Evolutionary conservation across 2,797 vertebrate species (phyloP).

Genomic region (Halcyon leucocephala): DNA sequence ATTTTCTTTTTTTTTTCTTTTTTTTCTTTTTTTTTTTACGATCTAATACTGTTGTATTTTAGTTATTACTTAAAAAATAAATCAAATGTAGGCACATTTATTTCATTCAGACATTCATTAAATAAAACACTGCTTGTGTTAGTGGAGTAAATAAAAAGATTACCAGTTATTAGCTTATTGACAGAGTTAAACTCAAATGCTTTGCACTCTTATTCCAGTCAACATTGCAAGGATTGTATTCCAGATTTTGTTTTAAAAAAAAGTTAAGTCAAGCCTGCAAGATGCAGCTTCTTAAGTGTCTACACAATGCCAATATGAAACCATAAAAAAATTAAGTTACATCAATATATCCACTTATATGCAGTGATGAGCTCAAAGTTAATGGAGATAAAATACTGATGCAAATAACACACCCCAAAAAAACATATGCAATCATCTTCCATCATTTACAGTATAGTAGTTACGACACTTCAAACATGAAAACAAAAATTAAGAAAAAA

Average conservation of each 20-base stretch:
- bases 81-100: conserved; percentile 85
- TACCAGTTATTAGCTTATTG: conserved; percentile 82
- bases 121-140: conserved; percentile 89
- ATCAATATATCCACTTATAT: conserved; percentile 94
- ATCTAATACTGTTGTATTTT: conserved; percentile 82
- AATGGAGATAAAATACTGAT: conserved; percentile 99
- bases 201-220: conserved; percentile 85
- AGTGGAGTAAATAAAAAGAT: conserved; percentile 79
- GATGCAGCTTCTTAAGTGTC: conserved; percentile 91
- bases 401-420: conserved; percentile 91
- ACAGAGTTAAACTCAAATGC: conserved; percentile 77
- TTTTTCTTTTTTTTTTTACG: conserved; percentile 53
- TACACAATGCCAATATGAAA: conserved; percentile 94
- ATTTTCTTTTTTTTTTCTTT: conserved; percentile 69
- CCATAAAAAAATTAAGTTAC: conserved; percentile 95
- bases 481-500: conserved; percentile 90
- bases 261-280: conserved; percentile 98
- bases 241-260: conserved; percentile 83
- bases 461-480: conserved; percentile 99
- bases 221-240: conserved; percentile 83
- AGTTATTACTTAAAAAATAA: conserved; percentile 73
- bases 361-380: conserved; percentile 96
- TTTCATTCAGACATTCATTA: conserved; percentile 83
- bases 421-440: conserved; percentile 93
- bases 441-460: conserved; percentile 99